Evolutionary conservation across 1,140 invertebrate genomes (phyloP).

Genomic region (Drosophila santomea): DNA sequence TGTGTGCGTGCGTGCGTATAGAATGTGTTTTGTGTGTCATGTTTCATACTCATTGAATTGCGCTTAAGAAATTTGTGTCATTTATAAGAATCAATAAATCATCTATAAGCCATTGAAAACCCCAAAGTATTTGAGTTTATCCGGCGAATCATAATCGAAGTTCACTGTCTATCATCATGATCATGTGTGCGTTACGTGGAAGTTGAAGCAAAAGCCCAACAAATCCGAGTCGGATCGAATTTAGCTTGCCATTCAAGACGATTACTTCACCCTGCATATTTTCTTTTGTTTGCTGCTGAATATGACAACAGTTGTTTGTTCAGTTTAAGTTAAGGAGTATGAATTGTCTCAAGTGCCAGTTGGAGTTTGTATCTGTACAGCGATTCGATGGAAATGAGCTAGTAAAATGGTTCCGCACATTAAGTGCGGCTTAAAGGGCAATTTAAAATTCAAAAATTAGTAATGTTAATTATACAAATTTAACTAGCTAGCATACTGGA

Average conservation of each 20-base stretch:
- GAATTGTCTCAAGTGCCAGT: slow-evolving; percentile 14
- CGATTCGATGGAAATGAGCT: background rate
- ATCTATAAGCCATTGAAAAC: background rate
- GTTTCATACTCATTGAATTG: slow-evolving; percentile 25
- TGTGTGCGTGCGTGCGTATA: slow-evolving; percentile 34
- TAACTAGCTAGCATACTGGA: too few relatives aligned
- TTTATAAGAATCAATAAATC: slow-evolving; percentile 22
- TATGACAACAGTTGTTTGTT: slow-evolving; percentile 16
- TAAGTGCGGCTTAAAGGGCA: background rate
- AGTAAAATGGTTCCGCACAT: background rate
- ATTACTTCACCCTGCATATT: slow-evolving; percentile 3
- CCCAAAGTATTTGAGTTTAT: background rate
- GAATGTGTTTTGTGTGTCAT: slow-evolving; percentile 16
- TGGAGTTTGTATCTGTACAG: background rate
- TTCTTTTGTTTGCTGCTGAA: background rate
- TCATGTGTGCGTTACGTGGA: slow-evolving; percentile 37
- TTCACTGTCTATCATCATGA: slow-evolving; percentile 12
- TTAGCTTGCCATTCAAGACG: slow-evolving; percentile 7
- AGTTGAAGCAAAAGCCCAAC: slow-evolving; percentile 9
- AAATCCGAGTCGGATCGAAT: slow-evolving; percentile 14
- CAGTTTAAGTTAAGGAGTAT: slow-evolving; percentile 15
- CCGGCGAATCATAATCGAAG: background rate
- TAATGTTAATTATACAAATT: too few relatives aligned
- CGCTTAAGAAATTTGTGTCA: slow-evolving; percentile 18
- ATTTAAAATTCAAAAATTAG: background rate